These are phyloP conservation scores for Thryonomys swinderianus DNA, from an alignment of 2,113 vertebrate genomes.

Conservation along the genomic window DNA sequence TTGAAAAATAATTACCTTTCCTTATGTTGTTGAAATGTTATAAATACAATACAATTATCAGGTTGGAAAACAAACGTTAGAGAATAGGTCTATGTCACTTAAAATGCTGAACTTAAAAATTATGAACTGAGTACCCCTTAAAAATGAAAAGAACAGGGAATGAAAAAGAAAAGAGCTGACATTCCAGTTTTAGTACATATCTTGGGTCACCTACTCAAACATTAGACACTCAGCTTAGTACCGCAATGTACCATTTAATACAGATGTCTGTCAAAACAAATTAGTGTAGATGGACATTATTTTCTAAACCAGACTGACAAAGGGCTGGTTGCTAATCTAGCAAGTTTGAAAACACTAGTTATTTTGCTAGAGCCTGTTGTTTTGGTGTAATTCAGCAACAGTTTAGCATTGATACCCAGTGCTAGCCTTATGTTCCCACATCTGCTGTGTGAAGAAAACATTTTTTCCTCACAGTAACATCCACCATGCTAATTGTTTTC, in stretches of 20 bases:
- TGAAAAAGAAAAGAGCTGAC: neutral
- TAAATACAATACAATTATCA: neutral
- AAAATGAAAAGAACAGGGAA: neutral
- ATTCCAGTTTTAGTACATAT: neutral
- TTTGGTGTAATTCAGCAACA: constrained; percentile 82
- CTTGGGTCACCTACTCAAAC: constrained; percentile 38
- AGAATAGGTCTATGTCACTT: neutral
- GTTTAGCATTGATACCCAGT: constrained; percentile 82
- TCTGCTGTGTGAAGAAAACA: constrained; percentile 80
- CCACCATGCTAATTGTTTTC: constrained; percentile 52
- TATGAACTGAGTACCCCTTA: neutral
- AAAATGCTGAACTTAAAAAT: neutral
- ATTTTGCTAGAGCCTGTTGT: constrained; percentile 81
- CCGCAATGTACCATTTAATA: constrained; percentile 68
- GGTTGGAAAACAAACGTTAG: neutral
- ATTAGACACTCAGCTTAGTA: constrained; percentile 61
- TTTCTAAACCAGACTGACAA: constrained; percentile 78
- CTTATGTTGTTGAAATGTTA: neutral
- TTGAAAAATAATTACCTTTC: neutral
- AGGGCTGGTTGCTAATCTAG: constrained; percentile 72
- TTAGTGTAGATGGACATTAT: constrained; percentile 76
- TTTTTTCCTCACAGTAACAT: constrained; percentile 79
- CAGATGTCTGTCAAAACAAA: constrained; percentile 78
- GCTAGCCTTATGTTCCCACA: constrained; percentile 84
- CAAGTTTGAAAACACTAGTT: constrained; percentile 82